phyloP scores from a whole-genome alignment of 2,113 vertebrate species.

The Agapornis roseicollis region DNA sequence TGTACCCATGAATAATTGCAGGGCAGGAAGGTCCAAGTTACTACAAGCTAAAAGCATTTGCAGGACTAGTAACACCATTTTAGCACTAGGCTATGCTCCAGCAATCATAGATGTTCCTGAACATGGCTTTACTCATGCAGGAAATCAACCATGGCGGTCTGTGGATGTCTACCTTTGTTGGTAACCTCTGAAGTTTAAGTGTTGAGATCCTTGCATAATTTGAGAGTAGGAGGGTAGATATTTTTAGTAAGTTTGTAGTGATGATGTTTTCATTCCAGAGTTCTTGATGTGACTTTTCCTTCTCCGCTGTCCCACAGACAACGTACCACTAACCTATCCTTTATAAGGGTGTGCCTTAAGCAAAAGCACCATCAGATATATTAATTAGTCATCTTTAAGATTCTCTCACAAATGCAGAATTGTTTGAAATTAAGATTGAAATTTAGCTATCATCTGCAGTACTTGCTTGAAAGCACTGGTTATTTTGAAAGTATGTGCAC shows the following conservation, averaged over 20 bases:
- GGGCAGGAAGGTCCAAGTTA: background rate
- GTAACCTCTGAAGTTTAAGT: background rate
- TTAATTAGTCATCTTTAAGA: background rate
- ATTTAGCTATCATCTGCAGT: background rate
- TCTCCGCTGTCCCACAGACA: background rate
- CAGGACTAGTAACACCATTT: background rate
- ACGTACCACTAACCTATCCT: background rate
- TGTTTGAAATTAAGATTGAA: background rate
- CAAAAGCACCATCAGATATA: background rate
- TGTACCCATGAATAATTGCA: background rate
- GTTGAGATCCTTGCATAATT: background rate
- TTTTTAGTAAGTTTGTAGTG: background rate
- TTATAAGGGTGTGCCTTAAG: background rate
- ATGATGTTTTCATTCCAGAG: background rate
- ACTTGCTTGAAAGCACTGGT: background rate
- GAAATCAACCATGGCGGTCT: accelerated
- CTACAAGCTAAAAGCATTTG: background rate
- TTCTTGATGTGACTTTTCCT: background rate
- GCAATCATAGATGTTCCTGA: accelerated
- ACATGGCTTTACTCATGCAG: background rate
- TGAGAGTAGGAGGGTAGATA: background rate
- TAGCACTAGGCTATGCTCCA: background rate
- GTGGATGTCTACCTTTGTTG: background rate
- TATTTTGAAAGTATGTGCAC: background rate
- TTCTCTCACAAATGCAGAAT: background rate